Evolutionary conservation across 1,140 invertebrate genomes (phyloP).

Genomic region (Bombyx mori): DNA sequence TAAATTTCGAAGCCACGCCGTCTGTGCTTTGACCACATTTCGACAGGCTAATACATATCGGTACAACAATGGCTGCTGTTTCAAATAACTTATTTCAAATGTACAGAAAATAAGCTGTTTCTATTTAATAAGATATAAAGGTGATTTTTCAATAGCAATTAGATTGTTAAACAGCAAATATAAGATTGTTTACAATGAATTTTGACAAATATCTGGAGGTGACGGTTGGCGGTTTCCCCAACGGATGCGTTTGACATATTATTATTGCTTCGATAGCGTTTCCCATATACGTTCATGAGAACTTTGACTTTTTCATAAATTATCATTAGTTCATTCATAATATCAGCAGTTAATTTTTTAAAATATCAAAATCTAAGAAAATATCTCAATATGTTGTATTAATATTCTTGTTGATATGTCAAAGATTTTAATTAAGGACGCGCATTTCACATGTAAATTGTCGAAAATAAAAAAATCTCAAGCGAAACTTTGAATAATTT

Average conservation of each 20-base stretch:
- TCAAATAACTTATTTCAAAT: slow-evolving; percentile 10
- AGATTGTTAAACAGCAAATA: slow-evolving; percentile 8
- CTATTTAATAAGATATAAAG: slow-evolving; percentile 18
- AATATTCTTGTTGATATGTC: no score
- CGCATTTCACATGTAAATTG: no score
- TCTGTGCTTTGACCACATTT: slow-evolving; percentile 32
- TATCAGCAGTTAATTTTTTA: no score
- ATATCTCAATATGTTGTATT: no score
- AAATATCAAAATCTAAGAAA: no score
- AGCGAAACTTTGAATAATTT: no score
- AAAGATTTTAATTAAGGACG: no score
- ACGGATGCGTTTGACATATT: slow-evolving; percentile 64
- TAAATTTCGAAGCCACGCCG: slow-evolving; percentile 48
- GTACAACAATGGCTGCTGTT: slow-evolving; percentile 36
- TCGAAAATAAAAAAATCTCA: no score
- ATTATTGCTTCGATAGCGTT: slow-evolving; percentile 47
- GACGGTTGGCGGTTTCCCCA: slow-evolving; percentile 48
- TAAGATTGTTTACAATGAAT: slow-evolving; percentile 39
- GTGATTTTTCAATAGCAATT: slow-evolving; percentile 12
- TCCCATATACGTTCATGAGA: slow-evolving; percentile 5
- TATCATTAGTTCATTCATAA: no score
- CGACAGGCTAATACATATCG: slow-evolving; percentile 54
- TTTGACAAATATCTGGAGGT: slow-evolving; percentile 69
- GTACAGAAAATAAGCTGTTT: not conserved
- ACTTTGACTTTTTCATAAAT: no score